Evolutionary conservation across 2,797 vertebrate genomes (phyloP).

Genomic region (Sphaeramia orbicularis): DNA sequence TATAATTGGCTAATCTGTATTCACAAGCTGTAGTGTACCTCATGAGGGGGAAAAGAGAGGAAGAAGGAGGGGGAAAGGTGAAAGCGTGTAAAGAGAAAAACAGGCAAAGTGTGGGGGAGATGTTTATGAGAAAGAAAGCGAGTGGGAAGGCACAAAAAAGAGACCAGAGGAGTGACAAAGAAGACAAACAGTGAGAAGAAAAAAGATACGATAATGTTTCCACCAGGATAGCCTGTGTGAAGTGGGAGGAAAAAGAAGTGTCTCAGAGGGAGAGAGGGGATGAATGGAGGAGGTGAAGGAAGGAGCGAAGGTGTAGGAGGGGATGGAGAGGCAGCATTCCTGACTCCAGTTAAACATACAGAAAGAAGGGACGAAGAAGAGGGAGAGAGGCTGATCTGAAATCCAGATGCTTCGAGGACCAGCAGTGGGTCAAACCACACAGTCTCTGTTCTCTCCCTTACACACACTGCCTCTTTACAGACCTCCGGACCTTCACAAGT

Average conservation of each 20-base stretch:
- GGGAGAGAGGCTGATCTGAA: slow-evolving; percentile 71
- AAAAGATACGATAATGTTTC: slow-evolving; percentile 46
- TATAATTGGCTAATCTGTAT: slow-evolving; percentile 62
- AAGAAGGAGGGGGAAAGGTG: slow-evolving; percentile 47
- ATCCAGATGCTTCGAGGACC: slow-evolving; percentile 78
- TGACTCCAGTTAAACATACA: slow-evolving; percentile 56
- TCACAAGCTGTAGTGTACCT: slow-evolving; percentile 52
- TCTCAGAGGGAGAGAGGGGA: slow-evolving; percentile 32
- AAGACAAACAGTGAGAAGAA: slow-evolving; percentile 17
- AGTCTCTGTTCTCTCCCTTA: slow-evolving; percentile 44
- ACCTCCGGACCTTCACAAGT: slow-evolving; percentile 57
- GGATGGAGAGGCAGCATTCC: slow-evolving; percentile 75
- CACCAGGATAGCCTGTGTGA: slow-evolving; percentile 22
- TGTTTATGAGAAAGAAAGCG: slow-evolving; percentile 14
- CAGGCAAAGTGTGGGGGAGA: slow-evolving; percentile 32
- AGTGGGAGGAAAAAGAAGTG: slow-evolving; percentile 12
- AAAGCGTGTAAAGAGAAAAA: slow-evolving; percentile 59
- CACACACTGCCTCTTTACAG: slow-evolving; percentile 33
- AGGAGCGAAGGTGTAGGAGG: slow-evolving; percentile 66
- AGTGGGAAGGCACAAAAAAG: slow-evolving; percentile 23
- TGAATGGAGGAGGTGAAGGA: slow-evolving; percentile 58
- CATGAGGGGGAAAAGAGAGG: slow-evolving; percentile 17
- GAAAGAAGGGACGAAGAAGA: slow-evolving; percentile 43
- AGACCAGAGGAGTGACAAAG: slow-evolving; percentile 10
- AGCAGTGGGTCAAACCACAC: slow-evolving; percentile 65